phyloP scores from a whole-genome alignment of 2,888 invertebrate genomes.

The Melanostoma mellinum region DNA sequence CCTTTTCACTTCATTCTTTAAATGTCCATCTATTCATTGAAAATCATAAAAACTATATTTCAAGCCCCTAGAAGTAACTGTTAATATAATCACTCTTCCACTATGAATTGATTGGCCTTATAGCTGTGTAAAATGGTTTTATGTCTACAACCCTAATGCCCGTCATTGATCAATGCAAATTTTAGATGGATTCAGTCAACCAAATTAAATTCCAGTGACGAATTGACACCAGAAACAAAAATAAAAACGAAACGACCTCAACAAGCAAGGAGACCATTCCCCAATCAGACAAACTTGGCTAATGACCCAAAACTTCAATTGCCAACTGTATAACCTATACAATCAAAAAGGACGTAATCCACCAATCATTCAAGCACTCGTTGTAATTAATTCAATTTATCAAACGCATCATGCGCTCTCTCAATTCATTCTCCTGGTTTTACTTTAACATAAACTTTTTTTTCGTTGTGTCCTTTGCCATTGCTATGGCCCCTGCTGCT shows the following conservation, averaged over 20 bases:
- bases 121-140: not conserved
- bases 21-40: too few species aligned
- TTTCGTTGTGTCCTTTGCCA: conserved; percentile 2
- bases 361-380: conserved; percentile 71
- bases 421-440: conserved; percentile 16
- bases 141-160: not conserved
- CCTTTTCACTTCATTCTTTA: too few species aligned
- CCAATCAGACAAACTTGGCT: conserved; percentile 19
- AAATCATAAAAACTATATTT: too few species aligned
- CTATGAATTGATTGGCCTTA: too few species aligned
- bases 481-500: conserved; percentile 19
- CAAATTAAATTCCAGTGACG: conserved; percentile 12
- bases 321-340: conserved; percentile 26
- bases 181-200: conserved; percentile 2
- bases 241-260: conserved; percentile 7
- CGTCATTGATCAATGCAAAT: conserved; percentile 17
- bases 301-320: conserved; percentile 64
- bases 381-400: conserved; percentile 72
- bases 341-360: conserved; percentile 51
- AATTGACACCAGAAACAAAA: not conserved
- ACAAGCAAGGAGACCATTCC: not conserved
- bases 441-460: conserved; percentile 33
- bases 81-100: too few species aligned
- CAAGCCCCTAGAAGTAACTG: too few species aligned
- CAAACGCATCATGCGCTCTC: conserved; percentile 62